Evolutionary conservation across 2,797 vertebrate species (phyloP).

Genomic region (Pantherophis alleghaniensis): DNA sequence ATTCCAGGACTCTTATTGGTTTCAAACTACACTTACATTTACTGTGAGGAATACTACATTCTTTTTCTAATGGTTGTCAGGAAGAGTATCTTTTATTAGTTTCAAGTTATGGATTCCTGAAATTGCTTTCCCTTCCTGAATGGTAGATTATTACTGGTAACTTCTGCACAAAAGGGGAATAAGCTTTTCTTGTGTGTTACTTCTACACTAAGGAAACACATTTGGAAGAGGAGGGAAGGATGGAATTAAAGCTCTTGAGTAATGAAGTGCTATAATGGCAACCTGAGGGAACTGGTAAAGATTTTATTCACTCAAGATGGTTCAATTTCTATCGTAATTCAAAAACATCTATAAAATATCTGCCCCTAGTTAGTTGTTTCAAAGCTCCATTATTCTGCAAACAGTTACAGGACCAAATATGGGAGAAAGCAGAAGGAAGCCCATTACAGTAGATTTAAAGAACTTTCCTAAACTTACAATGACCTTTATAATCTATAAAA

Average conservation of each 20-base stretch:
- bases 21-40: neutral
- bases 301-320: neutral
- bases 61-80: neutral
- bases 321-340: neutral
- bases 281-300: neutral
- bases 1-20: neutral
- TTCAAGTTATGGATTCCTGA: neutral
- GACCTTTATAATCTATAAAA: neutral
- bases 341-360: neutral
- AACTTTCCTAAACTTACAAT: neutral
- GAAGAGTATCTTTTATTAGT: neutral
- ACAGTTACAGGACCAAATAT: neutral
- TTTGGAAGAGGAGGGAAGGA: neutral
- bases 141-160: neutral
- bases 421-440: neutral
- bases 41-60: neutral
- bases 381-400: neutral
- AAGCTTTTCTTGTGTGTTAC: neutral
- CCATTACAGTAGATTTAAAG: neutral
- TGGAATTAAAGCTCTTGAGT: neutral
- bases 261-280: neutral
- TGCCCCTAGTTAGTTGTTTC: neutral
- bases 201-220: neutral
- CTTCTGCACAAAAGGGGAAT: neutral
- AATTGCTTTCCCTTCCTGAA: neutral